phyloP scores from a whole-genome alignment of 2,888 invertebrate species.

The Prosopocoilus inquinatus region DNA sequence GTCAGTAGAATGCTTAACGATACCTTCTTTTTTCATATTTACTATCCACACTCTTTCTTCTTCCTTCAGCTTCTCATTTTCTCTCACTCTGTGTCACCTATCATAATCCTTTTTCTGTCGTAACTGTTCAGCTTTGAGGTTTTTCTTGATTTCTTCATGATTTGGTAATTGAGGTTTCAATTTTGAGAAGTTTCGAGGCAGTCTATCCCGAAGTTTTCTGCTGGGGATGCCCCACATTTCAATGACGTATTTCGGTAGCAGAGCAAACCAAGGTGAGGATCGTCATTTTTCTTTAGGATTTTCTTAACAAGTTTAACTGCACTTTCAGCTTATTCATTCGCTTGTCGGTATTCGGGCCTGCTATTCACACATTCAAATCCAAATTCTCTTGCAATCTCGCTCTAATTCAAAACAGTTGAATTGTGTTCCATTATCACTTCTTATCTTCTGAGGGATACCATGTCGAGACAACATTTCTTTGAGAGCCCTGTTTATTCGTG shows the following conservation, averaged over 20 bases:
- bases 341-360: conserved; percentile 11
- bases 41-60: background rate
- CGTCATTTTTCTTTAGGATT: conserved; percentile 1
- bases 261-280: background rate
- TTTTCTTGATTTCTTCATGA: background rate
- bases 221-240: too few relatives aligned
- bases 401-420: too few relatives aligned
- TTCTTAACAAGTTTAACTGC: conserved; percentile 16
- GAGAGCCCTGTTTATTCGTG: too few relatives aligned
- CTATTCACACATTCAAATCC: background rate
- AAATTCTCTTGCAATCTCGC: too few relatives aligned
- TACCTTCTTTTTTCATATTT: too few relatives aligned
- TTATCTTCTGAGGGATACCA: too few relatives aligned
- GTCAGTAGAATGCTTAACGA: too few relatives aligned
- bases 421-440: too few relatives aligned
- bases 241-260: too few relatives aligned
- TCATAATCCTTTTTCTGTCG: conserved; percentile 2
- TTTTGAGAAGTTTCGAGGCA: too few relatives aligned
- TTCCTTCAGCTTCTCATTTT: background rate
- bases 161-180: conserved; percentile 1
- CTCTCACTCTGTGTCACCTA: background rate
- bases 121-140: background rate
- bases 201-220: background rate
- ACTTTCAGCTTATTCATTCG: conserved; percentile 14
- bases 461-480: too few relatives aligned